Percentiles rank a stretch among this genome's conserved stretches.
These are phyloP conservation scores for Suillia variegata DNA, from an alignment of 2,888 invertebrate species.

Conservation along the genomic window DNA sequence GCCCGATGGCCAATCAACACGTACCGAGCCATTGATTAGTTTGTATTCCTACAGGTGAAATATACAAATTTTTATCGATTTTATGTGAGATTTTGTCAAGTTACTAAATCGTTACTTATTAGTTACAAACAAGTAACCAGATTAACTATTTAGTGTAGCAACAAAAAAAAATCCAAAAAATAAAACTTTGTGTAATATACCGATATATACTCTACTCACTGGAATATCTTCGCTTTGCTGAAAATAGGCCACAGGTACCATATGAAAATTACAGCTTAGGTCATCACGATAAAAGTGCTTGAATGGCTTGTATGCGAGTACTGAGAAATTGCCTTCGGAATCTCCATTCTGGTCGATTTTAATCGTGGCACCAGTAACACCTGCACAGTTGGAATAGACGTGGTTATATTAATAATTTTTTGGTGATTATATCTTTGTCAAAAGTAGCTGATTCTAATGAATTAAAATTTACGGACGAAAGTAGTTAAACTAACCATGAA, in stretches of 20 bases:
- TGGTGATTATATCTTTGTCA: too few relatives aligned
- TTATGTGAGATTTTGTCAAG: slow-evolving; percentile 12
- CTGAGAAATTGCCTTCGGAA: slow-evolving; percentile 96
- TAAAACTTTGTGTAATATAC: too few relatives aligned
- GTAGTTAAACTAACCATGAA: too few relatives aligned
- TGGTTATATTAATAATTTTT: too few relatives aligned
- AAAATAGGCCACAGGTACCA: slow-evolving; percentile 85
- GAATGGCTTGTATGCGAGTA: slow-evolving; percentile 76
- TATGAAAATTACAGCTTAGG: slow-evolving; percentile 76
- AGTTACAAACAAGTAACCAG: slow-evolving; percentile 1
- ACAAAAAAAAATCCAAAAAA: slow-evolving; percentile 3
- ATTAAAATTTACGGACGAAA: too few relatives aligned
- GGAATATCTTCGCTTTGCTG: slow-evolving; percentile 76
- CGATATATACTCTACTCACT: too few relatives aligned
- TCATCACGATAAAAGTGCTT: slow-evolving; percentile 58
- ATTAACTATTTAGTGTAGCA: background rate
- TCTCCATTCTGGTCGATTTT: slow-evolving; percentile 91
- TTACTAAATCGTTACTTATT: slow-evolving; percentile 1
- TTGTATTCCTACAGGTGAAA: slow-evolving; percentile 72
- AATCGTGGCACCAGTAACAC: slow-evolving; percentile 92
- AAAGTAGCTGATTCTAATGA: too few relatives aligned
- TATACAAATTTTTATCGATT: slow-evolving; percentile 23
- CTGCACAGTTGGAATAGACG: slow-evolving; percentile 67
- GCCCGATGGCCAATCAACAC: slow-evolving; percentile 81
- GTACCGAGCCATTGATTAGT: slow-evolving; percentile 67